phyloP scores from a whole-genome alignment of 2,797 vertebrate genomes.

The Limnodromus scolopaceus region DNA sequence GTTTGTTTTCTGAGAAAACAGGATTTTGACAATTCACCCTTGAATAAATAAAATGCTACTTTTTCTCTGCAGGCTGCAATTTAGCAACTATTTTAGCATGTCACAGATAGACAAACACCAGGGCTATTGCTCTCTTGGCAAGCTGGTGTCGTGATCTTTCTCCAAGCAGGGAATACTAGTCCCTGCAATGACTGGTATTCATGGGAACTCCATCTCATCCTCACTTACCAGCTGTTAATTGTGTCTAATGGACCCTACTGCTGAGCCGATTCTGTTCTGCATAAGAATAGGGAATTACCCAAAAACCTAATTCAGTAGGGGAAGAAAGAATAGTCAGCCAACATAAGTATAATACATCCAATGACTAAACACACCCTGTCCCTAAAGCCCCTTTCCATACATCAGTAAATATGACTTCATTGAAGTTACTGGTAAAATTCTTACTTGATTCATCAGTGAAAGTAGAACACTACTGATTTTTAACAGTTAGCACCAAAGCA shows the following conservation, averaged over 20 bases:
- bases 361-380: background rate
- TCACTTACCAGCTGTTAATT: background rate
- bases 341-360: background rate
- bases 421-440: background rate
- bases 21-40: background rate
- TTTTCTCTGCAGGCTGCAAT: background rate
- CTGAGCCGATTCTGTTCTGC: background rate
- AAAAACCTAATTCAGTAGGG: background rate
- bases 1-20: background rate
- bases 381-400: background rate
- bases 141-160: background rate
- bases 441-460: background rate
- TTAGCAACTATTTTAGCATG: background rate
- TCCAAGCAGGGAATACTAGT: background rate
- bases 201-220: background rate
- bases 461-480: background rate
- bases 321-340: background rate
- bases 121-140: background rate
- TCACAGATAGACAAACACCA: background rate
- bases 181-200: background rate
- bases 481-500: background rate
- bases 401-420: background rate
- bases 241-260: background rate
- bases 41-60: background rate
- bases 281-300: background rate